Evolutionary conservation across 1,140 invertebrate species (phyloP), one percentile per base, ranked within the genome.

Genomic region (Pemphigus obesinymphae): DNA sequence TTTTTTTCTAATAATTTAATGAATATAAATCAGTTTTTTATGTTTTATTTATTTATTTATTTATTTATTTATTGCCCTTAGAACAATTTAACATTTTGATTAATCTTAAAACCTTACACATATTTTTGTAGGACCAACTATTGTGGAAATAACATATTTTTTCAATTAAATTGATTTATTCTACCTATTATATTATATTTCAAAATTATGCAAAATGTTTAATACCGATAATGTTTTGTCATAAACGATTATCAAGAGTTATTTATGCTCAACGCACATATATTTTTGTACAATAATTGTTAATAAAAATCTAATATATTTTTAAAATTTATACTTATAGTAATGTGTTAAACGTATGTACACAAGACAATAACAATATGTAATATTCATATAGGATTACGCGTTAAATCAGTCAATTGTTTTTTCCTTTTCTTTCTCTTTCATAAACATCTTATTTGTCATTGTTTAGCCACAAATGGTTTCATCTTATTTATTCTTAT

Each of bases 401-500:
- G 2, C n/a, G 17, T 50, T 73, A 3, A 73, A 31, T 73, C 70
- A 48, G 45, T 73, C 26, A 50, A 11, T 50, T 31, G 26, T 73
- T 73, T 73, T 73, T 43, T 68, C 26, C 29, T 48, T 43, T 29
- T 43, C 2, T 26, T 26, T 45, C 31, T 11, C 8, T 73, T 3
- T 50, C 26, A 20, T 73, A 31, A 73, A 73, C 37, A n/a, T 10
- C 26, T 48, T 73, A 50, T 73, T 50, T 73, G 29, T 26, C 43
- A 73, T 73, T 26, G 17, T 48, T 73, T 48, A n/a, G n/a, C 43
- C 10, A 23, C 2, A 48, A 61, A 63, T 23, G 58, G 13, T 80
- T 43, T 80, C 76, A 80, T 63, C 55, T 61, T 61, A 80, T 80
- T 80, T 80, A 80, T 80, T 80, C 76, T 80, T 80, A 80, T 80